Percentiles rank a stretch among this genome's conserved stretches.
These are phyloP conservation scores for Aplochiton taeniatus DNA, from an alignment of 2,797 vertebrate species.

Conservation along the genomic window DNA sequence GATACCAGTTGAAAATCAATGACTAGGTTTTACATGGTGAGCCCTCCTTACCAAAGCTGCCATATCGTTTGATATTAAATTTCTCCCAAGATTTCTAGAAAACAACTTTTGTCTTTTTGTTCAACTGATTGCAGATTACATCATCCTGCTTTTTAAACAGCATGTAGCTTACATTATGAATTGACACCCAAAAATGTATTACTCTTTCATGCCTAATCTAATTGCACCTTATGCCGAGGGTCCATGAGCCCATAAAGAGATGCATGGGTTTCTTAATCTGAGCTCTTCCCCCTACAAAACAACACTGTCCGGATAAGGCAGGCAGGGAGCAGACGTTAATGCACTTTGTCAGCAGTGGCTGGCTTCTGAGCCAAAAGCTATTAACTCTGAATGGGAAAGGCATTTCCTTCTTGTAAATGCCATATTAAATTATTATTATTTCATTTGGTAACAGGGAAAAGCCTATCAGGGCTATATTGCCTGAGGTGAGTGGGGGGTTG, in stretches of 20 bases:
- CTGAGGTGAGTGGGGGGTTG: conserved; percentile 68
- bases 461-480: conserved; percentile 73
- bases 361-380: conserved; percentile 75
- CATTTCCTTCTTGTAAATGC: conserved; percentile 87
- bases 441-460: conserved; percentile 83
- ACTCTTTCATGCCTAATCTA: background rate
- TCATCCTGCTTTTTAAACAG: too few species aligned
- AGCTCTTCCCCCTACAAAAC: conserved; percentile 66
- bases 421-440: conserved; percentile 87
- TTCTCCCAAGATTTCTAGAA: too few species aligned
- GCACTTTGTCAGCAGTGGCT: conserved; percentile 81
- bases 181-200: too few species aligned
- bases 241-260: conserved; percentile 39
- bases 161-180: too few species aligned
- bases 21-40: too few species aligned
- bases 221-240: conserved; percentile 1
- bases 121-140: too few species aligned
- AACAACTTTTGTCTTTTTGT: too few species aligned
- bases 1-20: too few species aligned
- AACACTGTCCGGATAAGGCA: conserved; percentile 71
- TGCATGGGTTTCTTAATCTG: conserved; percentile 73
- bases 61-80: too few species aligned
- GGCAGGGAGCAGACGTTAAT: conserved; percentile 78
- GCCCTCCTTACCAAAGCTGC: too few species aligned
- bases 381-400: conserved; percentile 83